These are phyloP conservation scores for Dastarcus helophoroides DNA, from an alignment of 2,888 invertebrate species.

Conservation along the genomic window DNA sequence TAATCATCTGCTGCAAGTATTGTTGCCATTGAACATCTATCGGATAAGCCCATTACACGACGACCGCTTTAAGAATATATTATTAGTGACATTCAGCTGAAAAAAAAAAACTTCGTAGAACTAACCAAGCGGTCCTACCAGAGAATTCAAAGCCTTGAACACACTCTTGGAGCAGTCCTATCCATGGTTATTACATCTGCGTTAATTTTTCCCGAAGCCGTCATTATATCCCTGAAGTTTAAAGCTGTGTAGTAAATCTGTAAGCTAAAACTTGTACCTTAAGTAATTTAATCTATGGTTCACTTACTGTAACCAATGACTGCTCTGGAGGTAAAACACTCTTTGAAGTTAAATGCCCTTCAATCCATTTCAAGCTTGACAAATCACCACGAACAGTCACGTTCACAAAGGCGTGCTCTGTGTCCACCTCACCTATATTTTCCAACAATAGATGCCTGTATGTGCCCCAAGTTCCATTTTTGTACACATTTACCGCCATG, in stretches of 20 bases:
- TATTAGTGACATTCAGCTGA: not conserved
- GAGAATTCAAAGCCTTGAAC: slow-evolving; percentile 59
- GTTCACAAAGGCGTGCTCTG: slow-evolving; percentile 65
- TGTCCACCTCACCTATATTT: slow-evolving; percentile 36
- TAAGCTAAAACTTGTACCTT: slow-evolving; percentile 1
- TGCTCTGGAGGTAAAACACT: slow-evolving; percentile 5
- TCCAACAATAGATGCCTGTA: slow-evolving; percentile 65
- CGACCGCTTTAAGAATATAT: slow-evolving; percentile 40
- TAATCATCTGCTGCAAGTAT: slow-evolving; percentile 45
- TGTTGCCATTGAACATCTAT: slow-evolving; percentile 47
- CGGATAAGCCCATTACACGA: slow-evolving; percentile 55
- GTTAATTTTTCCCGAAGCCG: slow-evolving; percentile 80
- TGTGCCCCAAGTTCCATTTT: slow-evolving; percentile 47
- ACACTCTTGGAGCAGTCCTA: slow-evolving; percentile 51
- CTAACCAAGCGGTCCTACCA: slow-evolving; percentile 39
- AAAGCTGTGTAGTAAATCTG: slow-evolving; percentile 57
- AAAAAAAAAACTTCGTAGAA: not conserved
- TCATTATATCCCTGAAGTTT: slow-evolving; percentile 93
- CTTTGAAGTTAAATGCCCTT: slow-evolving; percentile 48
- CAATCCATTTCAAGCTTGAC: slow-evolving; percentile 73
- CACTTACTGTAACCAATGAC: slow-evolving; percentile 9
- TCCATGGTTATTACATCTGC: slow-evolving; percentile 65
- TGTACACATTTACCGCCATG: slow-evolving; percentile 65
- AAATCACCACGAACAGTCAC: slow-evolving; percentile 73
- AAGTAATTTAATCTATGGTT: no score